A percentile compares a stretch with the other conserved stretches of the same genome.
Conservation (phyloP, 2,797 vertebrate genomes). For the Liasis olivaceus region DNA sequence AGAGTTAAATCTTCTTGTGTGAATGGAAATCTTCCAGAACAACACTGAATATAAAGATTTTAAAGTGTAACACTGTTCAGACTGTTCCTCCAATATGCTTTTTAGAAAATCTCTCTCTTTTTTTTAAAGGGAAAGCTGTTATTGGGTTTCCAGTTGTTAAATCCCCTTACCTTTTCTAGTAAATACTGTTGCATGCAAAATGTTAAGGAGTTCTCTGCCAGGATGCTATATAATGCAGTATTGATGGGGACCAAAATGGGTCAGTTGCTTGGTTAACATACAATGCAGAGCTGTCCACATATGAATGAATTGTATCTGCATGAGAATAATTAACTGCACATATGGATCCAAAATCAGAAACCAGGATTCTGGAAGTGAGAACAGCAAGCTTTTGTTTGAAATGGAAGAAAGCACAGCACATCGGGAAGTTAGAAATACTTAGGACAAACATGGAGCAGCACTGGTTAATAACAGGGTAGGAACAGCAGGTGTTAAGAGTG, state of each 20-base stretch:
- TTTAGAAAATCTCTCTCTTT: neutral
- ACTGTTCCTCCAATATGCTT: neutral
- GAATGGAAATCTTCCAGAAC: neutral
- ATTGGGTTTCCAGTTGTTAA: conserved; percentile 18
- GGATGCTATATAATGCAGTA: conserved; percentile 5
- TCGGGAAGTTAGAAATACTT: neutral
- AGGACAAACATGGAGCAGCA: neutral
- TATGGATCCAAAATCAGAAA: neutral
- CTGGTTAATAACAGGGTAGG: neutral
- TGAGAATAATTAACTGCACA: neutral
- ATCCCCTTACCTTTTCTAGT: conserved; percentile 34
- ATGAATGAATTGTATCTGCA: neutral
- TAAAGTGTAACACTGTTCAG: neutral
- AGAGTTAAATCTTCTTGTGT: neutral
- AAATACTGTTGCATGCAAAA: conserved; percentile 29
- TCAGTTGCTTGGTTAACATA: conserved; percentile 16
- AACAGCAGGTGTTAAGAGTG: neutral
- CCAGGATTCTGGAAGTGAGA: conserved; percentile 14
- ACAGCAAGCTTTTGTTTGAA: neutral
- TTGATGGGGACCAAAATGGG: conserved; percentile 2
- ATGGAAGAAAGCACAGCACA: rapidly evolving
- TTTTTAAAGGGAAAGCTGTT: conserved; percentile 17
- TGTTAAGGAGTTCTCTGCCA: conserved; percentile 26
- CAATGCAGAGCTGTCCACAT: neutral
- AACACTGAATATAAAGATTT: neutral